Base-by-base conservation (phyloP, 2,888 invertebrate species). In the Pycnomerus fuliginosus region DNA sequence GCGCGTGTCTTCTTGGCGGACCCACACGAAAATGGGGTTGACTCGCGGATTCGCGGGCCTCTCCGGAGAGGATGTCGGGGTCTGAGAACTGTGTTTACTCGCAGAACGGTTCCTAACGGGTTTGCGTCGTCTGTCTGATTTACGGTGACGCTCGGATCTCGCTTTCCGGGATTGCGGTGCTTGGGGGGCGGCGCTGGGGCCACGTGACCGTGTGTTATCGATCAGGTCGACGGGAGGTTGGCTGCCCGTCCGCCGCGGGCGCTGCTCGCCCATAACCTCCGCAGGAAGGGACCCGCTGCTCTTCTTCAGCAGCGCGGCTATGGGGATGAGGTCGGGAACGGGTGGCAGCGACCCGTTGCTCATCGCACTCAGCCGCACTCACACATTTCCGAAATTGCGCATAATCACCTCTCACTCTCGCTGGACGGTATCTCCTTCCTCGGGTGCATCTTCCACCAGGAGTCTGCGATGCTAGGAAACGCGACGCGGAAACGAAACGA, bases 21-120 rank as follows among this genome's bases (percentile, higher is more conserved):
- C 86, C 89, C 90, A 90, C 57, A 90, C 79, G 72, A 90, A 90
- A 55, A 90, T 85, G 55, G 90, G 90, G 66, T 87, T 86, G 58
- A 88, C 83, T 46, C 83, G 81, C 59, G 85, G 78, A 61, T 74
- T 74, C 66, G 77, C 68, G 37, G 79, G 72, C 60, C 70, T 62
- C 45, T 70, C 70, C 27, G 63, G 65, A 36, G 66, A 62, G 43
- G 61, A 53, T 48, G 56, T 53, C 40, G 52, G 54, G 20, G 48
- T 42, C 34, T 58, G 25, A 48, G 45, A 47, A 38, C 45, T 51
- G 44, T 50, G 56, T 48, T 56, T 58, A 46, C 43, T 53, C 17
- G 48, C 39, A 27, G 61, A 55, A 24, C 56, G 58, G 46, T 61
- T 55, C 50, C 53, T 59, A 36, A 27, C 60, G 54, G 55, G 48